A percentile compares a stretch with the other conserved stretches of the same genome.
phyloP scores from a whole-genome alignment of 2,888 invertebrate species.

The Pachydiplax longipennis region DNA sequence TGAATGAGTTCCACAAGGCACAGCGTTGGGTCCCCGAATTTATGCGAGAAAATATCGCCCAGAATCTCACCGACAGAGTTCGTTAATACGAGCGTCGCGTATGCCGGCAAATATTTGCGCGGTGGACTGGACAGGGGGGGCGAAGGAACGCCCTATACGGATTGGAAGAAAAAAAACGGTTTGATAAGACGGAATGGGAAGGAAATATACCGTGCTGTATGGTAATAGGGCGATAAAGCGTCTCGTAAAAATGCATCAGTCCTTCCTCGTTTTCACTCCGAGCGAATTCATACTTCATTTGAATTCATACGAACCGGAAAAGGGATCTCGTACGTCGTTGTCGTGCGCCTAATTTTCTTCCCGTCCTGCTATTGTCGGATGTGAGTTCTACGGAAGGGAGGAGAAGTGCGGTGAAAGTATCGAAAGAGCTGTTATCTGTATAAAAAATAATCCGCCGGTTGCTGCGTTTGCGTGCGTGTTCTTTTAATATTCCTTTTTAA shows the following conservation, averaged over 20 bases:
- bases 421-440: neutral
- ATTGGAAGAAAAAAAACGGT: neutral
- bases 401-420: neutral
- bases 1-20: neutral
- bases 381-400: neutral
- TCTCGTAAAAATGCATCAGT: constrained; percentile 37
- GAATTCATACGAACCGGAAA: constrained; percentile 32
- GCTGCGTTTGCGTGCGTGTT: neutral
- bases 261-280: neutral
- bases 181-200: constrained; percentile 5
- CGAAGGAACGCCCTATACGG: neutral
- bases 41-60: constrained; percentile 25
- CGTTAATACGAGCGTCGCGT: neutral
- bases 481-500: too few relatives aligned
- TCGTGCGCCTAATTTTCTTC: neutral
- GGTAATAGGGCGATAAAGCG: constrained; percentile 23
- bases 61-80: neutral
- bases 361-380: neutral
- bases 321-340: neutral
- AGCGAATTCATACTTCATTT: constrained; percentile 19
- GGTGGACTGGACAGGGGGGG: neutral
- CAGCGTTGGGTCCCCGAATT: neutral
- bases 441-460: neutral
- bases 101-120: neutral
- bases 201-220: neutral